Evolutionary conservation across 2,888 invertebrate species (phyloP).

Genomic region (Nineta flava): DNA sequence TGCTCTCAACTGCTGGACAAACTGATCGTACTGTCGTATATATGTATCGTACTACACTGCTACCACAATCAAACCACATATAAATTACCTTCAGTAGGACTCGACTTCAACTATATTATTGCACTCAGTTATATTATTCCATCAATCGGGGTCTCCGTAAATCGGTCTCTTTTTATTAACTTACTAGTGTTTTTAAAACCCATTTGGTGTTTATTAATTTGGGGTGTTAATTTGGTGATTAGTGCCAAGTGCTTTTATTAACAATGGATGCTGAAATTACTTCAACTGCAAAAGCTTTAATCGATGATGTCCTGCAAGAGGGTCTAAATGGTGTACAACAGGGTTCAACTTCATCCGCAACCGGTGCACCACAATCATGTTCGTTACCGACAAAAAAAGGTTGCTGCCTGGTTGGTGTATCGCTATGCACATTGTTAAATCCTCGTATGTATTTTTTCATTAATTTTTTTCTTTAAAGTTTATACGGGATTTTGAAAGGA

Average conservation of each 20-base stretch:
- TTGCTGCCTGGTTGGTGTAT: conserved; percentile 20
- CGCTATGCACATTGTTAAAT: conserved; percentile 33
- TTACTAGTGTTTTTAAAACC: too few species aligned
- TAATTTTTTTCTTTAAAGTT: too few species aligned
- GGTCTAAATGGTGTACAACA: conserved; percentile 17
- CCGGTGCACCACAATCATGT: background rate
- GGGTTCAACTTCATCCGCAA: background rate
- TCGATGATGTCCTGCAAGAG: conserved; percentile 25
- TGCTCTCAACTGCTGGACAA: background rate
- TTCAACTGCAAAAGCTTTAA: conserved; percentile 21
- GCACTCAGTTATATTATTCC: too few species aligned
- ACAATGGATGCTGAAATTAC: conserved; percentile 17
- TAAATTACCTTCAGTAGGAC: background rate
- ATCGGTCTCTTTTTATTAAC: too few species aligned
- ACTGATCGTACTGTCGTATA: background rate
- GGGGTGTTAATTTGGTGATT: too few species aligned
- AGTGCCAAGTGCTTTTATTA: background rate
- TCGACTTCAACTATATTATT: too few species aligned
- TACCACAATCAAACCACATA: background rate
- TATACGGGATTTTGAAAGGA: too few species aligned
- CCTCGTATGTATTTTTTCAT: conserved; percentile 29
- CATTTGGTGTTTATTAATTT: too few species aligned
- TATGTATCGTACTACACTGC: background rate
- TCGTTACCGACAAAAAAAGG: conserved; percentile 6
- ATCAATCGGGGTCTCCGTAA: too few species aligned